Evolutionary conservation across 2,888 invertebrate species (phyloP).

Genomic region (Sylvicola cinctus): DNA sequence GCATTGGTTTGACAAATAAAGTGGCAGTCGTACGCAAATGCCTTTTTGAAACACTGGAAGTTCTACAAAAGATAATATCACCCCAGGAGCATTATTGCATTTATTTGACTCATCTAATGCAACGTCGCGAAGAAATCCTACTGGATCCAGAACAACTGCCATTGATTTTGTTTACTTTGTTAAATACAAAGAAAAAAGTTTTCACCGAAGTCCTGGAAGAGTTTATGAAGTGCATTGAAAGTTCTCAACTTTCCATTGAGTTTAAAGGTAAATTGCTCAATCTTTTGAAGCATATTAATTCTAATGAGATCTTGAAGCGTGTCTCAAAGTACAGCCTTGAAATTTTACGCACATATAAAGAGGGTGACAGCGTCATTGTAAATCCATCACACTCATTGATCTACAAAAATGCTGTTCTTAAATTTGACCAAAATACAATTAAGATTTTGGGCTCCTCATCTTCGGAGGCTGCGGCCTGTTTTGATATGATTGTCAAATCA

Average conservation of each 20-base stretch:
- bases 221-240: too few relatives aligned
- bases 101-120: slow-evolving; percentile 9
- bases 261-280: too few relatives aligned
- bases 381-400: neutral
- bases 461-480: neutral
- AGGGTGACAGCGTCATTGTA: too few relatives aligned
- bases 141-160: slow-evolving; percentile 45
- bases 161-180: slow-evolving; percentile 36
- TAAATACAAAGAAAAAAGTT: slow-evolving; percentile 13
- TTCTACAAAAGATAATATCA: slow-evolving; percentile 13
- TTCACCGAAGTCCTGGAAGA: too few relatives aligned
- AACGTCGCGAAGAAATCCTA: slow-evolving; percentile 34
- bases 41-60: slow-evolving; percentile 30
- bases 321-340: too few relatives aligned
- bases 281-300: too few relatives aligned
- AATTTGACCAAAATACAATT: slow-evolving; percentile 1
- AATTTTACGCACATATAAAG: too few relatives aligned
- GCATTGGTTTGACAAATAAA: too few relatives aligned
- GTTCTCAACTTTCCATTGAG: too few relatives aligned
- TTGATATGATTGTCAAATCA: neutral
- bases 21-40: slow-evolving; percentile 30
- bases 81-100: too few relatives aligned
- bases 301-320: too few relatives aligned
- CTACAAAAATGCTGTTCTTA: slow-evolving; percentile 2
- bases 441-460: neutral